These are phyloP conservation scores for Anodontia alba DNA, from an alignment of 2,888 invertebrate genomes.

Conservation along the genomic window DNA sequence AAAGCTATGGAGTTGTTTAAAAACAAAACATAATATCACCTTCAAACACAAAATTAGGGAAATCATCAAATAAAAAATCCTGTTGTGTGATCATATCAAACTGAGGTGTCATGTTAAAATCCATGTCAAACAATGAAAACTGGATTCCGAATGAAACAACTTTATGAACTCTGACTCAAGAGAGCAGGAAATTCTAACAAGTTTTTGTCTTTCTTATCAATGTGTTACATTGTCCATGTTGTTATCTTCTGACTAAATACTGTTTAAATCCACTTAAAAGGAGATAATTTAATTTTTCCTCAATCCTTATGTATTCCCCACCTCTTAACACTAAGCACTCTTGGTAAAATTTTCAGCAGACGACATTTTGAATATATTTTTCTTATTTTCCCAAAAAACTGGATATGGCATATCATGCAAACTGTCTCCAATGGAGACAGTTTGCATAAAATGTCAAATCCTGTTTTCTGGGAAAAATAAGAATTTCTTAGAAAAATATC, in stretches of 20 bases:
- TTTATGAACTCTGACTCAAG: neutral
- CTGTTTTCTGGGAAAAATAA: too few species aligned
- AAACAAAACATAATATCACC: constrained; percentile 6
- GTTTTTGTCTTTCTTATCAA: constrained; percentile 9
- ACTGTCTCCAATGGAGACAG: too few species aligned
- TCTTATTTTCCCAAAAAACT: too few species aligned
- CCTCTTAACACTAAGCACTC: too few species aligned
- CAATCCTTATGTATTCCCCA: too few species aligned
- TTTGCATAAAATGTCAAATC: too few species aligned
- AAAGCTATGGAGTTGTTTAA: too few species aligned
- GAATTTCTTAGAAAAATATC: too few species aligned
- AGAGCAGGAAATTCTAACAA: constrained; percentile 3
- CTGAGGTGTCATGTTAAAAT: constrained; percentile 1
- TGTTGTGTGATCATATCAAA: neutral
- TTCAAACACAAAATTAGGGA: constrained; percentile 20
- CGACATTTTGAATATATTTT: too few species aligned
- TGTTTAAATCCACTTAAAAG: constrained; percentile 4
- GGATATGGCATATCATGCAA: too few species aligned
- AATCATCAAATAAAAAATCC: constrained; percentile 21
- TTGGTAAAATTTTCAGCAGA: too few species aligned
- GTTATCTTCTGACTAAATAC: neutral
- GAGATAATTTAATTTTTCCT: neutral
- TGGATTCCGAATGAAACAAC: neutral
- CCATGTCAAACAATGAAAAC: neutral
- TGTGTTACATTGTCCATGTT: neutral